A percentile compares a stretch with the other conserved stretches of the same genome.
phyloP scores from a whole-genome alignment of 2,113 vertebrate genomes.

The Tychaedon coryphoeus region DNA sequence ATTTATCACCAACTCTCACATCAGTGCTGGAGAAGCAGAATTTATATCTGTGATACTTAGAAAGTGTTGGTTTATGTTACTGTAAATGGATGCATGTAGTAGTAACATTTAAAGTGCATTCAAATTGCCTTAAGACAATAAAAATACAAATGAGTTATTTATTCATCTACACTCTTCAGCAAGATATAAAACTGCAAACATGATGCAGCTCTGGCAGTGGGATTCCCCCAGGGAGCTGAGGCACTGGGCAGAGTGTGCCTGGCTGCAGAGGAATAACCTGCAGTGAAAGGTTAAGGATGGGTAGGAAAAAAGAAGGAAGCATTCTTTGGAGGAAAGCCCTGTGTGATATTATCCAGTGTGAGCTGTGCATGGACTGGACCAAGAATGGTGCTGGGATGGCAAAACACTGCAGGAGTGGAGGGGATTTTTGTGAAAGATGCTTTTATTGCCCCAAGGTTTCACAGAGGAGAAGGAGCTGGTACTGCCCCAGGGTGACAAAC shows the following conservation, averaged over 20 bases:
- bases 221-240: background rate
- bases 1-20: background rate
- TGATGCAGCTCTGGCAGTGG: background rate
- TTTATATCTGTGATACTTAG: background rate
- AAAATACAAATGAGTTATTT: background rate
- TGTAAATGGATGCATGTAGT: background rate
- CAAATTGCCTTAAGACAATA: background rate
- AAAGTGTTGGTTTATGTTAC: background rate
- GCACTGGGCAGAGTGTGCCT: background rate
- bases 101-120: background rate
- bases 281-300: too few species aligned
- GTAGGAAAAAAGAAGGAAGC: background rate
- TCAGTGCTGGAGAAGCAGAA: background rate
- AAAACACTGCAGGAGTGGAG: background rate
- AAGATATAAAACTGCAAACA: background rate
- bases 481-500: fast-evolving
- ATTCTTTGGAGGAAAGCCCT: background rate
- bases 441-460: background rate
- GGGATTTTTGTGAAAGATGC: background rate
- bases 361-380: background rate
- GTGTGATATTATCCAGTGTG: background rate
- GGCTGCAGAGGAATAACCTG: background rate
- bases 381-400: background rate
- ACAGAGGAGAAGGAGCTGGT: background rate
- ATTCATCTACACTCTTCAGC: background rate